Evolutionary conservation across 1,140 invertebrate genomes (phyloP), one percentile per base, ranked within the genome.

Genomic region (Bactericera cockerelli): DNA sequence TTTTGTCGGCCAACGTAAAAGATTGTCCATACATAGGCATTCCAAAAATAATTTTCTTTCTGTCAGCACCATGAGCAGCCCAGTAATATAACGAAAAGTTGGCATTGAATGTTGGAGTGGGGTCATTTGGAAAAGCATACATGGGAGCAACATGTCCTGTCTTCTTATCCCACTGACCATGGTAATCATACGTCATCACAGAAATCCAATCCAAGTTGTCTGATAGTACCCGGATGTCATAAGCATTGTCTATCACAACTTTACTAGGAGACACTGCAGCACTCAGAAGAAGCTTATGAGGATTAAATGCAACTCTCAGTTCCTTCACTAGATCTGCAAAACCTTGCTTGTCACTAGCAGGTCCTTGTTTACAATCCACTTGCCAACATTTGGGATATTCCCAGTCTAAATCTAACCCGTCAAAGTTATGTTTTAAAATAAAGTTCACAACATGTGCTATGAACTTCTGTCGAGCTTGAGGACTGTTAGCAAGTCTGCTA

Each of bases 131-230:
- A 59, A 82, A 75, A 3, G 72, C 72, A 60, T 88, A 91, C 69
- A 93, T 79, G 0, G 89, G 89, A 1, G 89, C 84, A 1, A 89
- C 81, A 67, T 93, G 89, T 8, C 89, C 89, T 1, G 89, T 92
- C 65, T 83, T 81, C 66, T 89, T 89, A 66, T 93, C 89, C 89
- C 89, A 93, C 65, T 89, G 83, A 0, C 89, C 89, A 65, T 92
- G 89, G 66, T 83, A 92, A 67, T 93, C 89, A 66, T 94, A 93
- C 0, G 83, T 81, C 90, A 93, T 93, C 0, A 93, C 80, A 1
- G 87, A 81, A 64, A 95, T 90, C 83, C 87, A 91, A 68, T 91
- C 86, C 57, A 91, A 74, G 67, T 87, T 82, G 19, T 75, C 73
- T 0, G 79, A 79, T 2, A 91, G 65, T 1, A 73, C 69, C 1